phyloP scores from a whole-genome alignment of 2,888 invertebrate genomes.

The Harpalus rufipes region DNA sequence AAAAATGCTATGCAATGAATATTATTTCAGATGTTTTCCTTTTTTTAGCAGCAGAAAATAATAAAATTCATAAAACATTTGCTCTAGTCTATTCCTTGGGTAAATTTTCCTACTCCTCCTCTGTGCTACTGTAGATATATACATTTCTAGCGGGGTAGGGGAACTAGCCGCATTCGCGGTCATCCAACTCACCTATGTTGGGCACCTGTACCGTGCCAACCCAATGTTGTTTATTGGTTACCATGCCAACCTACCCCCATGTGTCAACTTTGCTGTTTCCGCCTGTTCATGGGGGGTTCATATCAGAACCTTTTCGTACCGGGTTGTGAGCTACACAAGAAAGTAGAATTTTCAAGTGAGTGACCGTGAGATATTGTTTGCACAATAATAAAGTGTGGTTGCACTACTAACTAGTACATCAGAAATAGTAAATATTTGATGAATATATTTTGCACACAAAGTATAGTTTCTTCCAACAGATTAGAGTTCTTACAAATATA shows the following conservation, averaged over 20 bases:
- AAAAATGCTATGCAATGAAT: too few relatives aligned
- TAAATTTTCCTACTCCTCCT: not conserved
- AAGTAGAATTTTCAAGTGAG: constrained; percentile 26
- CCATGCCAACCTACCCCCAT: constrained; percentile 71
- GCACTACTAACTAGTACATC: not conserved
- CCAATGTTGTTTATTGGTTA: constrained; percentile 72
- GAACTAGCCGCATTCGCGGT: constrained; percentile 62
- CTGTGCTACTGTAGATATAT: not conserved
- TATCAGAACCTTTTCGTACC: not conserved
- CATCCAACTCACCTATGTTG: constrained; percentile 59
- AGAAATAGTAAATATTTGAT: not conserved
- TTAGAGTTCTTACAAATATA: too few relatives aligned
- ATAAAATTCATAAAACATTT: not conserved
- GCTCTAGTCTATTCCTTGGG: not conserved
- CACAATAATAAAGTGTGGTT: not conserved
- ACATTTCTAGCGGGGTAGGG: not conserved
- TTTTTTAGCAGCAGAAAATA: not conserved
- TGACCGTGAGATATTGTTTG: not conserved
- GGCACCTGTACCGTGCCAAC: constrained; percentile 63
- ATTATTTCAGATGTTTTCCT: too few relatives aligned
- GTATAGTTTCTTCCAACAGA: not conserved
- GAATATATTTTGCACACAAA: not conserved
- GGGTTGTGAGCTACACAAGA: constrained; percentile 8
- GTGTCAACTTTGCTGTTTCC: constrained; percentile 67
- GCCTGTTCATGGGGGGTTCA: constrained; percentile 7